phyloP scores from a whole-genome alignment of 2,888 invertebrate species.

The Pristionchus fissidentatus region DNA sequence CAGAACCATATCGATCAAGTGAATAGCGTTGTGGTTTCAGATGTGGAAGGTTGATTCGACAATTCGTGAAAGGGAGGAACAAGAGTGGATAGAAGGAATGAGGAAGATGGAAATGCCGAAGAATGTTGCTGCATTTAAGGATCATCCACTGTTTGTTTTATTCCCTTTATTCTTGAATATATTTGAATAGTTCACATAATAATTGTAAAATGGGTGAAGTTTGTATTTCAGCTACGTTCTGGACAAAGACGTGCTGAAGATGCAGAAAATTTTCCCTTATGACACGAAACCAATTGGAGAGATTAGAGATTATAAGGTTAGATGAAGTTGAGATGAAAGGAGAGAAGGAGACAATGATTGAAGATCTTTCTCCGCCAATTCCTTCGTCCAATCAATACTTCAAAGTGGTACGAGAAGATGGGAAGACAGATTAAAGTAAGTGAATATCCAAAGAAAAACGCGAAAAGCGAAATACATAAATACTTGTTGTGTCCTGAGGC shows the following conservation, averaged over 20 bases:
- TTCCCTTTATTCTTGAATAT: too few species aligned
- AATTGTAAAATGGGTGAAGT: neutral
- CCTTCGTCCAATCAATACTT: constrained; percentile 87
- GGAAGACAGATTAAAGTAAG: constrained; percentile 88
- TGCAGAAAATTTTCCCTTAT: constrained; percentile 90
- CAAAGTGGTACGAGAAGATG: constrained; percentile 93
- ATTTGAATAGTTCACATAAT: too few species aligned
- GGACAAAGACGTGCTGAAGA: constrained; percentile 91
- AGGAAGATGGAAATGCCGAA: constrained; percentile 7
- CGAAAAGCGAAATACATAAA: too few species aligned
- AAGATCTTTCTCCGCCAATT: constrained; percentile 88
- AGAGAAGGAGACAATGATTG: neutral
- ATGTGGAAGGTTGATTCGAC: neutral
- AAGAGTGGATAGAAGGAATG: constrained; percentile 31
- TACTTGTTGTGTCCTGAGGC: too few species aligned
- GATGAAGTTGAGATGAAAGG: too few species aligned
- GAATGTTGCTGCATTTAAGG: constrained; percentile 40
- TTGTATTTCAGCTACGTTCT: constrained; percentile 81
- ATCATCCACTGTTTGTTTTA: constrained; percentile 48
- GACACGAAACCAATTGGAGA: constrained; percentile 43
- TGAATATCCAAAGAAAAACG: too few species aligned
- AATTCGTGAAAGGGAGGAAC: neutral
- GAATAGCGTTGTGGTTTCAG: neutral
- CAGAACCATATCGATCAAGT: neutral
- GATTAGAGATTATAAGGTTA: constrained; percentile 32